Conservation (phyloP, 2,797 vertebrate species). For the Lagodon rhomboides region DNA sequence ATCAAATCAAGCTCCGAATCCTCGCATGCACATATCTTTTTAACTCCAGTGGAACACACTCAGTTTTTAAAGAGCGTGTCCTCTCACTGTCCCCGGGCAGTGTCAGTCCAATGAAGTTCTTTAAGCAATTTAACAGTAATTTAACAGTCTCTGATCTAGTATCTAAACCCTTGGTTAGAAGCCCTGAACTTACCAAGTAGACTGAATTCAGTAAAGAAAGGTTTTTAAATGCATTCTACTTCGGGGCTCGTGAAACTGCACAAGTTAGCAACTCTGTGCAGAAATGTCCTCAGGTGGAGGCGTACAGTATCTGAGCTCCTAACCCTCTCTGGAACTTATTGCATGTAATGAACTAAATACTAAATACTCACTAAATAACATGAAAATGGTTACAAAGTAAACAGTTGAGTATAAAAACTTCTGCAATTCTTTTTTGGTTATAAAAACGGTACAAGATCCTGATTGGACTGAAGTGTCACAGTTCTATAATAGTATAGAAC, state of each 20-base stretch:
- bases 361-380: neutral
- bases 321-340: neutral
- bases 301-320: neutral
- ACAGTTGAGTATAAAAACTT: neutral
- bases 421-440: neutral
- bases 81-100: neutral
- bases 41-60: neutral
- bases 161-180: neutral
- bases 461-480: too few relatives aligned
- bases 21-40: neutral
- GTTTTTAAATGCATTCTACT: neutral
- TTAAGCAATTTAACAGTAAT: neutral
- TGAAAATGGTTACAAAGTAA: neutral
- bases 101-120: neutral
- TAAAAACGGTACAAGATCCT: neutral
- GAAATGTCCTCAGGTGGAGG: neutral
- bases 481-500: neutral
- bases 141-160: neutral
- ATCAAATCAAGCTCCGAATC: constrained; percentile 1
- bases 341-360: neutral
- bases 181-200: neutral
- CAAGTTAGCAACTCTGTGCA: neutral
- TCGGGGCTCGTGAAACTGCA: neutral
- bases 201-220: neutral
- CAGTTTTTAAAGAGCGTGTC: neutral